Evolutionary conservation across 1,140 invertebrate genomes (phyloP).

Genomic region (Caenorhabditis inopinata): DNA sequence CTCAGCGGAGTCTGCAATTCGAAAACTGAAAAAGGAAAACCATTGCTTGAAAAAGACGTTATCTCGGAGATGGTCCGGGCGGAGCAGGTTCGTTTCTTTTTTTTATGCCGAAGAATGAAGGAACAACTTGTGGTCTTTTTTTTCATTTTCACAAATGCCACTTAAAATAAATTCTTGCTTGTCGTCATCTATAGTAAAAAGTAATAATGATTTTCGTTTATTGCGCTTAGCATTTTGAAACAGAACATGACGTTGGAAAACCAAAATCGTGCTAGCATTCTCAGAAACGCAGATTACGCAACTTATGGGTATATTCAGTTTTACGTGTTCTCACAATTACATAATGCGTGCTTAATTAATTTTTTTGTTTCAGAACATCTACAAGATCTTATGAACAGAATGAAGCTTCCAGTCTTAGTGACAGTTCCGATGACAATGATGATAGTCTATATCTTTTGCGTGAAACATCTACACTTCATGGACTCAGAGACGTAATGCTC

Average conservation of each 20-base stretch:
- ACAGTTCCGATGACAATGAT: not conserved
- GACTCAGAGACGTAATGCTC: slow-evolving; percentile 45
- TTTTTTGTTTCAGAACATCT: not conserved
- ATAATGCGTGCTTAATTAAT: too few relatives aligned
- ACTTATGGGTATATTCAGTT: too few relatives aligned
- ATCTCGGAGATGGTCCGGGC: slow-evolving; percentile 23
- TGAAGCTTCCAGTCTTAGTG: not conserved
- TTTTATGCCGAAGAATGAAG: not conserved
- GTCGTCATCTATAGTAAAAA: not conserved
- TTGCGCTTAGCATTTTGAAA: too few relatives aligned
- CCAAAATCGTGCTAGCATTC: too few relatives aligned
- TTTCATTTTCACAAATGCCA: not conserved
- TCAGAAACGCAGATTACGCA: too few relatives aligned
- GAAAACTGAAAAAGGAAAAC: slow-evolving; percentile 27
- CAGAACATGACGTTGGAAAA: too few relatives aligned
- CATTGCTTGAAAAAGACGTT: slow-evolving; percentile 35
- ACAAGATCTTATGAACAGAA: not conserved
- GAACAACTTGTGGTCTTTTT: not conserved
- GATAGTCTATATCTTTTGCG: slow-evolving; percentile 1
- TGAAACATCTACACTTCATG: slow-evolving; percentile 52
- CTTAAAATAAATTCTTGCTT: not conserved
- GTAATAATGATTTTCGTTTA: too few relatives aligned
- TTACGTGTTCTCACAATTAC: too few relatives aligned
- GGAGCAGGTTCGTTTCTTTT: slow-evolving; percentile 31
- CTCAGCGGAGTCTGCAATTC: not conserved